Evolutionary conservation across 2,888 invertebrate species (phyloP).

Genomic region (Macrophya annulata): DNA sequence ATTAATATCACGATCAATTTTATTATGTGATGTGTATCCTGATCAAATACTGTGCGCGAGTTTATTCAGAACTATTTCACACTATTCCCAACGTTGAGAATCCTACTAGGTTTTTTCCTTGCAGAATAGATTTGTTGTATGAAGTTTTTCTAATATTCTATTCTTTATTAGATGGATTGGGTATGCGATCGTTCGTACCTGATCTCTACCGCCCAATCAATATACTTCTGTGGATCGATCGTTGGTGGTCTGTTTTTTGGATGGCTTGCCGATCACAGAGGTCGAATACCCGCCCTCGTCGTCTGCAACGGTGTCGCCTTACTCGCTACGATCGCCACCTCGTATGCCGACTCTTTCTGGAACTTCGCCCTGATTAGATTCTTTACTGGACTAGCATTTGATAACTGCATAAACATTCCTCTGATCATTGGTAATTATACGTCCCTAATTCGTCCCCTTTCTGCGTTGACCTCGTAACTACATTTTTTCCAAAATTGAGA

Average conservation of each 20-base stretch:
- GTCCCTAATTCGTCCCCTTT: no score
- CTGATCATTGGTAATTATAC: constrained; percentile 80
- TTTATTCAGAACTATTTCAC: background rate
- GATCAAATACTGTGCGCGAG: no score
- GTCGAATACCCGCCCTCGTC: constrained; percentile 80
- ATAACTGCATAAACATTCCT: constrained; percentile 81
- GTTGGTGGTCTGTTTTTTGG: constrained; percentile 81
- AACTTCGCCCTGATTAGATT: constrained; percentile 80
- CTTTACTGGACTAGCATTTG: constrained; percentile 81
- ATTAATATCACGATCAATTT: no score
- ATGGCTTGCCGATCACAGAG: constrained; percentile 81
- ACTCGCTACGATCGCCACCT: constrained; percentile 79
- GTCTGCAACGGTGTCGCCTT: constrained; percentile 78
- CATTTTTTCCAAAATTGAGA: no score
- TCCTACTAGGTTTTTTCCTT: background rate
- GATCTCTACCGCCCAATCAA: constrained; percentile 80
- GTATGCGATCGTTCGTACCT: constrained; percentile 81
- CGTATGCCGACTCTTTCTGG: constrained; percentile 78
- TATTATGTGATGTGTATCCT: no score
- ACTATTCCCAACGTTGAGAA: background rate
- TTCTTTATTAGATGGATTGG: constrained; percentile 80
- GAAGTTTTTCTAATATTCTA: background rate
- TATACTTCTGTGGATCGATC: constrained; percentile 82
- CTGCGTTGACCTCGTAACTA: no score
- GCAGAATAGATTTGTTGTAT: background rate